Evolutionary conservation across 1,140 invertebrate genomes (phyloP), one percentile per base, ranked within the genome.

Genomic region (Drosophila ohnishii): DNA sequence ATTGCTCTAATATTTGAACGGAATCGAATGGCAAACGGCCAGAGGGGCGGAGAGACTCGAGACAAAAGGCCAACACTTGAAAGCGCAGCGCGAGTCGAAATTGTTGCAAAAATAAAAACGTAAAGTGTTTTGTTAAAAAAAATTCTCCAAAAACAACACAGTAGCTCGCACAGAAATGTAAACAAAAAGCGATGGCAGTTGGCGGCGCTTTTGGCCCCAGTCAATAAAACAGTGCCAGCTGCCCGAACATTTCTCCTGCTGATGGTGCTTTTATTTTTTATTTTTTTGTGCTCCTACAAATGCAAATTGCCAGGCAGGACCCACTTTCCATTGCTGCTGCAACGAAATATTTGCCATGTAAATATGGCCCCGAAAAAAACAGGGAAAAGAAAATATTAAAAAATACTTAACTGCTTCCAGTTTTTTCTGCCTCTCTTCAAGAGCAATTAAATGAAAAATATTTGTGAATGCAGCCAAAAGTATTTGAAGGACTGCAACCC

Each of bases 391-490:
- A 32, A 39, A 25, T 39, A 45, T 35, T 35, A 39, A 48, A 32
- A 19, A 74, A 42, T 14, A 32, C 34, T 48, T 32, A 70, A 70
- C 56, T 59, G 35, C 57, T 28, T n/a, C 11, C 47, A 61, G 59
- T 28, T 51, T 35, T 48, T 35, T 22, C 22, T 30, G 40, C 34
- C 28, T 5, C 10, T 53, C 37, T 5, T 86, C 63, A 69, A 83
- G 84, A 80, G 83, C 83, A 87, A 86, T 87, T 87, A 87, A 88
- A 87, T 79, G 76, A 86, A 79, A 87, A 87, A 87, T 87, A 83
- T 83, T 83, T 83, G 75, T 72, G 66, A 72, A 80, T 83, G 83
- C 80, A 83, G 65, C 66, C 42, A 71, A 72, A 71, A 72, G 67
- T 71, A 72, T 72, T 72, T 71, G 32, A 64, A 82, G 64, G 67